A percentile compares a stretch with the other conserved stretches of the same genome.
These are phyloP conservation scores for Hetaerina americana DNA, from an alignment of 1,140 invertebrate genomes.

Conservation along the genomic window DNA sequence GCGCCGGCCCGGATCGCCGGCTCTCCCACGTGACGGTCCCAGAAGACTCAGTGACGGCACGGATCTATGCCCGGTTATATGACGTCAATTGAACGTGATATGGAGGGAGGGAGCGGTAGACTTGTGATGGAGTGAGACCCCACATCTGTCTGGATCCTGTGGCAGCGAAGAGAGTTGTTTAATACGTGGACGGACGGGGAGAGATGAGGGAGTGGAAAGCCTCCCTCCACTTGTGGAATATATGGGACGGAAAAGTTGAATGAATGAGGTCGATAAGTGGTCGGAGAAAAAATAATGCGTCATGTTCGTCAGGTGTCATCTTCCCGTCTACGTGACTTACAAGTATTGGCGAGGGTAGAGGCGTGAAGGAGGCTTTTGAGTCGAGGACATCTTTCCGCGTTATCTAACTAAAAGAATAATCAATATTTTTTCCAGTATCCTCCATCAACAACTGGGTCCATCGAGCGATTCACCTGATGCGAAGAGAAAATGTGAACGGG, in stretches of 20 bases:
- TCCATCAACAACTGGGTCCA: too few species aligned
- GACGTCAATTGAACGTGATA: background rate
- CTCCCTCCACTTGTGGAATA: too few species aligned
- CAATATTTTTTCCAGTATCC: too few species aligned
- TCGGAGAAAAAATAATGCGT: background rate
- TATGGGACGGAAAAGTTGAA: background rate
- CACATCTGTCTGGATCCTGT: background rate
- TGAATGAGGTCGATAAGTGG: background rate
- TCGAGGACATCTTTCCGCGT: too few species aligned
- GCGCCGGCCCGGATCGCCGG: background rate
- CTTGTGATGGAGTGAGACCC: background rate
- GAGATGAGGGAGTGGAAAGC: background rate
- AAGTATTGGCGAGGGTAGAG: too few species aligned
- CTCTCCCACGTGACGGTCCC: background rate
- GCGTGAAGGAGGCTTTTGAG: too few species aligned
- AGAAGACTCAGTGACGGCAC: background rate
- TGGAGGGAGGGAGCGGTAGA: background rate
- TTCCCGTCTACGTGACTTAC: too few species aligned
- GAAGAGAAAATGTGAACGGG: too few species aligned
- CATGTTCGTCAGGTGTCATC: background rate
- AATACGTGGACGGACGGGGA: background rate
- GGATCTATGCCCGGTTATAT: background rate
- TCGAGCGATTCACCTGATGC: too few species aligned
- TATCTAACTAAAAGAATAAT: too few species aligned
- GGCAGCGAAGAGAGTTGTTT: background rate